A percentile compares a stretch with the other conserved stretches of the same genome.
Conservation (phyloP, 2,797 vertebrate species). For the Telmatherina bonti region DNA sequence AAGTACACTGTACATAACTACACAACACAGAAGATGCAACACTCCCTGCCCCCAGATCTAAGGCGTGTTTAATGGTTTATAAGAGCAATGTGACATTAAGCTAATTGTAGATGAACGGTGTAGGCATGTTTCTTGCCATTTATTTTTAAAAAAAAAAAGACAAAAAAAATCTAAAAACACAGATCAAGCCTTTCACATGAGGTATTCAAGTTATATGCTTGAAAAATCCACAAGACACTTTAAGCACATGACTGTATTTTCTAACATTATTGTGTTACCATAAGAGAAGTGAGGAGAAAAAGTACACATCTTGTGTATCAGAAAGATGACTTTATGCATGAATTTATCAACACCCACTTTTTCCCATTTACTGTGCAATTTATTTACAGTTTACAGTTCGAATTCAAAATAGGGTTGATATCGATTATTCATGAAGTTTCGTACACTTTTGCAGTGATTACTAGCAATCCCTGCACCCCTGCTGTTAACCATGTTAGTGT, state of each 20-base stretch:
- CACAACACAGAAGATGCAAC: constrained; percentile 31
- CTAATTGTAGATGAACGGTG: constrained; percentile 38
- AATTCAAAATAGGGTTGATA: background rate
- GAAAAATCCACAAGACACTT: constrained; percentile 15
- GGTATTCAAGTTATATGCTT: constrained; percentile 30
- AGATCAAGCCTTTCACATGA: constrained; percentile 54
- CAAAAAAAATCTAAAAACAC: no score
- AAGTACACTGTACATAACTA: constrained; percentile 12
- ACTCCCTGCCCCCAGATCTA: constrained; percentile 37
- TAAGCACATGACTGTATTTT: constrained; percentile 30
- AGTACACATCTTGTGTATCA: constrained; percentile 1
- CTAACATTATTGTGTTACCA: constrained; percentile 33
- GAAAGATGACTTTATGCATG: background rate
- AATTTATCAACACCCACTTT: constrained; percentile 15
- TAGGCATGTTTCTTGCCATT: constrained; percentile 37
- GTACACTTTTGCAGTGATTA: constrained; percentile 40
- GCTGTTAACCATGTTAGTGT: constrained; percentile 48
- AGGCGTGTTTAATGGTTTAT: constrained; percentile 44
- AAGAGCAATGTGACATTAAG: constrained; percentile 40
- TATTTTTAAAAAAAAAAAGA: constrained; percentile 37
- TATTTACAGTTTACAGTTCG: constrained; percentile 49
- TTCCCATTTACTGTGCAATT: constrained; percentile 30
- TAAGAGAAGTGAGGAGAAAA: constrained; percentile 18
- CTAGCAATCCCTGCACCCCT: constrained; percentile 55
- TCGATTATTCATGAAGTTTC: constrained; percentile 43